Conservation (phyloP, 2,888 invertebrate species). For the Brassicogethes aeneus region DNA sequence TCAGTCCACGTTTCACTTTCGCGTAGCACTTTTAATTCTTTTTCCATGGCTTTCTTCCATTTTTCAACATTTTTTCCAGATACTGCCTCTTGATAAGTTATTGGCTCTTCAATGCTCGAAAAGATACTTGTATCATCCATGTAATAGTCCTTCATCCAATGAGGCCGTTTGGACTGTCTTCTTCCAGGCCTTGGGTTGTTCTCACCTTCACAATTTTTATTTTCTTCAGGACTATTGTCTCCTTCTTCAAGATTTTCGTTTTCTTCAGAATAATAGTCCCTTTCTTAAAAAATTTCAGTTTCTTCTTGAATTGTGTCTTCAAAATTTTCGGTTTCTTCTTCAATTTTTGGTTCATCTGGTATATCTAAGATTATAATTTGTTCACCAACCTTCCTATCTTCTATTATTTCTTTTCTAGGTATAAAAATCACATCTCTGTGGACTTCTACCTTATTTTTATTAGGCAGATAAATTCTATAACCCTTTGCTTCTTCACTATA, state of each 20-base stretch:
- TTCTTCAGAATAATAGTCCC: neutral
- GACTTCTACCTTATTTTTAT: constrained; percentile 13
- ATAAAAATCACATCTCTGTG: constrained; percentile 15
- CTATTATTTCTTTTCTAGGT: neutral
- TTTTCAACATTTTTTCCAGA: constrained; percentile 8
- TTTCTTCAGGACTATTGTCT: neutral
- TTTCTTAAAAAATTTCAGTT: constrained; percentile 1
- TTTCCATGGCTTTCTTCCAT: constrained; percentile 12
- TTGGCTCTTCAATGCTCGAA: constrained; percentile 6
- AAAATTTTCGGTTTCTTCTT: neutral
- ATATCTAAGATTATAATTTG: constrained; percentile 3
- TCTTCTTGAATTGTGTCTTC: neutral
- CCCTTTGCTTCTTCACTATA: constrained; percentile 25
- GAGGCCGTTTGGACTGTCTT: constrained; percentile 3
- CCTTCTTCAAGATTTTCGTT: constrained; percentile 3
- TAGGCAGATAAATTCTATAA: constrained; percentile 14
- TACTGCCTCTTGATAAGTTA: constrained; percentile 11
- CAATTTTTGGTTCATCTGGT: constrained; percentile 2
- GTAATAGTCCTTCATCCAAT: constrained; percentile 4
- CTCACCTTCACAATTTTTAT: constrained; percentile 2
- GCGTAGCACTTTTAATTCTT: constrained; percentile 10
- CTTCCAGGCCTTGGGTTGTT: neutral
- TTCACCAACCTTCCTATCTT: constrained; percentile 5
- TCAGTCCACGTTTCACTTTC: constrained; percentile 14
- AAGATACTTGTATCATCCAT: constrained; percentile 2